Evolutionary conservation across 2,113 vertebrate genomes (phyloP).

Genomic region (Macaca mulatta): DNA sequence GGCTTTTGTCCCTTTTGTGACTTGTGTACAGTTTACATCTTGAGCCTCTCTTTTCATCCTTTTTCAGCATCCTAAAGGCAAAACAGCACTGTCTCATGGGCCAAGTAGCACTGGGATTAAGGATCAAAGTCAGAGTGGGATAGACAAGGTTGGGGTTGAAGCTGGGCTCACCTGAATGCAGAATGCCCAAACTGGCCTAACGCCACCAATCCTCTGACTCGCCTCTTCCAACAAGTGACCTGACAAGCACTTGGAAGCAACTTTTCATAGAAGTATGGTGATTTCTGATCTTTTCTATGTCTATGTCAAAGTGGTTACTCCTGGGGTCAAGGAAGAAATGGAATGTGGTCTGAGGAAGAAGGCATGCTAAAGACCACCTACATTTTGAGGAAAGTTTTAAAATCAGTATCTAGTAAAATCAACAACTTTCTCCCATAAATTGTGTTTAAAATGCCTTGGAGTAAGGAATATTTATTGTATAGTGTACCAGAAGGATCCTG

Average conservation of each 20-base stretch:
- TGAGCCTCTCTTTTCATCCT: not conserved
- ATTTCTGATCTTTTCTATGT: not conserved
- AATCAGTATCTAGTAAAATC: conserved; percentile 31
- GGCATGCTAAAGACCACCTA: not conserved
- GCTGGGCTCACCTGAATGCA: not conserved
- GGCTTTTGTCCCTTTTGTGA: not conserved
- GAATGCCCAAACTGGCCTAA: not conserved
- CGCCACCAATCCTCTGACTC: not conserved
- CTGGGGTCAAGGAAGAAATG: not conserved
- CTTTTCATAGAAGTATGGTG: not conserved
- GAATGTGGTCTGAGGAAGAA: not conserved
- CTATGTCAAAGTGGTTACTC: not conserved
- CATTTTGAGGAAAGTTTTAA: not conserved
- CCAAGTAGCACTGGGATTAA: not conserved
- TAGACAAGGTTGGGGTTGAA: not conserved
- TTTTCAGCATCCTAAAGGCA: not conserved
- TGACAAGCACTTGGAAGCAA: not conserved
- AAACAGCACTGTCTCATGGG: not conserved
- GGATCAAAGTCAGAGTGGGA: not conserved
- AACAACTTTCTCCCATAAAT: not conserved
- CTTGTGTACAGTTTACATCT: not conserved
- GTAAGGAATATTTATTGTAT: conserved; percentile 33
- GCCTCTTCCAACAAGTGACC: not conserved
- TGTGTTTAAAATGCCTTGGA: conserved; percentile 49
- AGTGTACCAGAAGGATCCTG: not conserved